phyloP scores from a whole-genome alignment of 2,888 invertebrate species.

The Trissoscelio sp. region DNA sequence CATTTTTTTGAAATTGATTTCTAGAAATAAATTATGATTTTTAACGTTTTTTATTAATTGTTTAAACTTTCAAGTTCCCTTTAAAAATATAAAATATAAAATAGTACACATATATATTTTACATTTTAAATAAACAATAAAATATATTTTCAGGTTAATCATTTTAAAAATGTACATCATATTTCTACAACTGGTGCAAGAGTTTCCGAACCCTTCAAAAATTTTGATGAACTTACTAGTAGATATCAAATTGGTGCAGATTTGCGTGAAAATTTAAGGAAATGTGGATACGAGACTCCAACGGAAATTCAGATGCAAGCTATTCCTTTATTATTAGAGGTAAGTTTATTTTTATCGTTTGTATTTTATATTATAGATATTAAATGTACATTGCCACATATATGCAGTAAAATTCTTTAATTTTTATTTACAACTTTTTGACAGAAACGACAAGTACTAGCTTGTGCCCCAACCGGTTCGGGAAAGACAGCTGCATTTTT shows the following conservation, averaged over 20 bases:
- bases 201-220: conserved; percentile 90
- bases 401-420: too few species aligned
- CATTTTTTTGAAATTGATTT: too few species aligned
- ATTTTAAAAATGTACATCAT: conserved; percentile 89
- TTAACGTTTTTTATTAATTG: too few species aligned
- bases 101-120: too few species aligned
- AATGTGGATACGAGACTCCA: conserved; percentile 90
- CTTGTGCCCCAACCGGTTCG: conserved; percentile 98
- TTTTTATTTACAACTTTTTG: conserved; percentile 7
- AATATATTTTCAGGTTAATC: conserved; percentile 86
- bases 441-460: conserved; percentile 92
- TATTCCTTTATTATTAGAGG: conserved; percentile 93
- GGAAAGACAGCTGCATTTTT: conserved; percentile 98
- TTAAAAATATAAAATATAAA: background rate
- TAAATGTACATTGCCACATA: too few species aligned
- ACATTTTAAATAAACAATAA: background rate
- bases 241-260: conserved; percentile 85
- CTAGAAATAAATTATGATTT: too few species aligned
- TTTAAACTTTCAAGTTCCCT: too few species aligned
- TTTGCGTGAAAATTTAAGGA: conserved; percentile 88
- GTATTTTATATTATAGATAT: conserved; percentile 15
- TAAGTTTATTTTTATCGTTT: conserved; percentile 77
- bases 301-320: conserved; percentile 97
- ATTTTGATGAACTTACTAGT: conserved; percentile 87
- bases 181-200: conserved; percentile 92